These are phyloP conservation scores for Yoshiicerus persimilis DNA, from an alignment of 1,140 invertebrate genomes.

Conservation along the genomic window DNA sequence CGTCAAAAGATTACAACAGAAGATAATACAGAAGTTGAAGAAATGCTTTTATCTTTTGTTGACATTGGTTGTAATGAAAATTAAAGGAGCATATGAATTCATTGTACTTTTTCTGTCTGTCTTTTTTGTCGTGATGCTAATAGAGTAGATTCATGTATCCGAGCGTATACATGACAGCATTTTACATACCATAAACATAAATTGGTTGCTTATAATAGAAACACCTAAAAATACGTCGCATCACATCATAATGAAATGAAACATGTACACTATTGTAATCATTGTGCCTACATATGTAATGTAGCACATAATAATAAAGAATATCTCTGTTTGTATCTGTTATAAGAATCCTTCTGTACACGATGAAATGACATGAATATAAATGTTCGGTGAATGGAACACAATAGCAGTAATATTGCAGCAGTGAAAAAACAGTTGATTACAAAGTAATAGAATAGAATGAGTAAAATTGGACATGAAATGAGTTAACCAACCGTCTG, in stretches of 20 bases:
- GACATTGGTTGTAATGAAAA: conserved; percentile 21
- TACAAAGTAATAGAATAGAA: neutral
- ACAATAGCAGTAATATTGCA: neutral
- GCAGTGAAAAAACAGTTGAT: neutral
- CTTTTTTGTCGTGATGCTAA: neutral
- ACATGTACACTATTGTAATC: neutral
- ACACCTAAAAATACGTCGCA: neutral
- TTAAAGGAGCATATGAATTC: neutral
- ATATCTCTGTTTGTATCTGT: neutral
- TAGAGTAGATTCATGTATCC: neutral
- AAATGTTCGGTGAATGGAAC: neutral
- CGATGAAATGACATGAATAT: neutral
- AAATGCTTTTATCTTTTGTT: conserved; percentile 29
- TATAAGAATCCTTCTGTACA: neutral
- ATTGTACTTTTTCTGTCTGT: neutral
- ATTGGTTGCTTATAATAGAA: neutral
- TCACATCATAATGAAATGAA: neutral
- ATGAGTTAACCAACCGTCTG: conserved; percentile 15
- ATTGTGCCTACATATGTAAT: neutral
- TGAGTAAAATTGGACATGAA: conserved; percentile 18
- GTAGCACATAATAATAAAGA: neutral
- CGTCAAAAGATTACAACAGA: neutral
- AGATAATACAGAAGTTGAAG: neutral
- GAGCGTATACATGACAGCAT: neutral
- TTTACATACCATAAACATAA: neutral